Conservation (phyloP, 2,888 invertebrate species). For the Ctenicera cuprea region DNA sequence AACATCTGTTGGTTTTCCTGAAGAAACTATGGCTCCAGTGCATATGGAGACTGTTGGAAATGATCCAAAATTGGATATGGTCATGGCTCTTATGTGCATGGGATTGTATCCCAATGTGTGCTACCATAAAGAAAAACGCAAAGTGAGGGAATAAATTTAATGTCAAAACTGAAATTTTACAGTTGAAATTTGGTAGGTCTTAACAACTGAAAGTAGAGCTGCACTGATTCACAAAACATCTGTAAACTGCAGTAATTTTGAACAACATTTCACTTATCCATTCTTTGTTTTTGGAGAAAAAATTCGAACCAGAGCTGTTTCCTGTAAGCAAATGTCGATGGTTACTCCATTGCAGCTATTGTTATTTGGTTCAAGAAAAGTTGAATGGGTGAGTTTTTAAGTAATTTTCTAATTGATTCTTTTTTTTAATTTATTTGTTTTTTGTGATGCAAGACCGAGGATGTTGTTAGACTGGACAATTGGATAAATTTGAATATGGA, state of each 20-base stretch:
- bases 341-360: slow-evolving; percentile 94
- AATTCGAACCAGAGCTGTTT: slow-evolving; percentile 95
- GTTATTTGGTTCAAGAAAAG: slow-evolving; percentile 93
- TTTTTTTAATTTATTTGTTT: background rate
- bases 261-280: slow-evolving; percentile 92
- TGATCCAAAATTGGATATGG: slow-evolving; percentile 87
- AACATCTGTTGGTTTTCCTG: slow-evolving; percentile 89
- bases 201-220: slow-evolving; percentile 95
- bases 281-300: slow-evolving; percentile 99
- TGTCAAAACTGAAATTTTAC: background rate
- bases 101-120: slow-evolving; percentile 98
- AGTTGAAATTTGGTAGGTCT: slow-evolving; percentile 74
- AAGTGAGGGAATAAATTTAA: slow-evolving; percentile 73
- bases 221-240: slow-evolving; percentile 98
- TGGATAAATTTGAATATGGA: slow-evolving; percentile 96
- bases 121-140: slow-evolving; percentile 95
- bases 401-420: background rate
- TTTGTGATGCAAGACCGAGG: slow-evolving; percentile 75
- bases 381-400: slow-evolving; percentile 78
- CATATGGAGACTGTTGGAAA: slow-evolving; percentile 85
- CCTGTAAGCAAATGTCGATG: slow-evolving; percentile 96
- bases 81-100: slow-evolving; percentile 89
- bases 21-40: slow-evolving; percentile 86
- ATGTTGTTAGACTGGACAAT: slow-evolving; percentile 89
- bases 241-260: slow-evolving; percentile 92